A percentile compares a stretch with the other conserved stretches of the same genome.
These are phyloP conservation scores for Zaprionus capensis DNA, from an alignment of 1,140 invertebrate genomes.

Conservation along the genomic window DNA sequence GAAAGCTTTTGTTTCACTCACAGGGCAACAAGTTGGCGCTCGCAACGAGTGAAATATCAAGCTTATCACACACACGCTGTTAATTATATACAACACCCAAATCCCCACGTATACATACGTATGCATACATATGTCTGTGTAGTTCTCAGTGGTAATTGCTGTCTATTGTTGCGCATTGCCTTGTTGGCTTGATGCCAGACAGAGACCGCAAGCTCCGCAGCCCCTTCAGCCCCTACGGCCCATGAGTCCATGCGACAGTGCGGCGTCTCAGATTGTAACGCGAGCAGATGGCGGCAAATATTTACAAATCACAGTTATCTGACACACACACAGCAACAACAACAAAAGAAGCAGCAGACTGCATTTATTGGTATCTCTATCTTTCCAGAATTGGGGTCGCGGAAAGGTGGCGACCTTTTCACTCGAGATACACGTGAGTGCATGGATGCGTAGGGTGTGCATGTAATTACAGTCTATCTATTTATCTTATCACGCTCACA, in stretches of 20 bases:
- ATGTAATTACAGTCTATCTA: conserved; percentile 33
- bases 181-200: conserved; percentile 46
- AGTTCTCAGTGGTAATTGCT: conserved; percentile 24
- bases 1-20: conserved; percentile 20
- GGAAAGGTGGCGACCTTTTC: conserved; percentile 8
- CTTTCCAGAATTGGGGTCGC: neutral
- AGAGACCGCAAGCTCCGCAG: conserved; percentile 4
- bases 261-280: conserved; percentile 50
- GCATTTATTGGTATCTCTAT: neutral
- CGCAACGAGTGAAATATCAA: conserved; percentile 27
- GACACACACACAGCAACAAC: conserved; percentile 12
- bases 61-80: conserved; percentile 22
- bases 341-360: neutral
- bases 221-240: neutral
- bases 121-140: conserved; percentile 4
- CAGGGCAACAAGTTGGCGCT: conserved; percentile 47
- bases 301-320: conserved; percentile 54
- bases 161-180: conserved; percentile 53
- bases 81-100: neutral
- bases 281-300: conserved; percentile 33
- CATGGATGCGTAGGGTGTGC: conserved; percentile 7
- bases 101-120: neutral
- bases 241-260: conserved; percentile 33
- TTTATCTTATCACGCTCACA: conserved; percentile 54
- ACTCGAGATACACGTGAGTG: conserved; percentile 53